Conservation (phyloP, 2,888 invertebrate species). For the Trachelus iudaicus region DNA sequence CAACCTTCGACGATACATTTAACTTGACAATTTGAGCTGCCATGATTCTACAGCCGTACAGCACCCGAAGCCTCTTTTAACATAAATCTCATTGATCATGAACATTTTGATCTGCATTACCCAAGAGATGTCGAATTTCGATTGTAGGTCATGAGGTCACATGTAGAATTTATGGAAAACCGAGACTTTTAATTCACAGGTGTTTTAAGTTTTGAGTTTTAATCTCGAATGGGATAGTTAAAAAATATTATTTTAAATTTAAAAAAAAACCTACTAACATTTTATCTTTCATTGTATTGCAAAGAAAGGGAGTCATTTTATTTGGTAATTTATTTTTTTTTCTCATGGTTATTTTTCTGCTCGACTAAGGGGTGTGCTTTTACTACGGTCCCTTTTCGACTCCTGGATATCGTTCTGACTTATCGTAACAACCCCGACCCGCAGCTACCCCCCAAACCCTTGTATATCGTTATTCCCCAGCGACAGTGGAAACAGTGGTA, state of each 20-base stretch:
- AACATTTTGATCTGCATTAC: too few relatives aligned
- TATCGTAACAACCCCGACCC: constrained; percentile 13
- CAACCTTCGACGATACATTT: too few relatives aligned
- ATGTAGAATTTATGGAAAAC: too few relatives aligned
- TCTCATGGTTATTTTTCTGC: constrained; percentile 5
- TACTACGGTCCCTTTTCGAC: neutral
- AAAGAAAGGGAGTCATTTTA: constrained; percentile 27
- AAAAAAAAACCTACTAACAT: neutral
- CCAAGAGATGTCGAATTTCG: too few relatives aligned
- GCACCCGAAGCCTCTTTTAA: too few relatives aligned
- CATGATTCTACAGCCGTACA: too few relatives aligned
- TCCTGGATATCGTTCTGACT: constrained; percentile 6
- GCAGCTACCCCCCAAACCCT: neutral
- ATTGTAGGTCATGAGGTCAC: too few relatives aligned
- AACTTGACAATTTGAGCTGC: too few relatives aligned
- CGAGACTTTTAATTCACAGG: too few relatives aligned
- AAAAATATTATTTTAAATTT: neutral
- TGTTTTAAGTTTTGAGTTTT: too few relatives aligned
- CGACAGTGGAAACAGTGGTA: neutral
- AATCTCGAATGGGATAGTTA: neutral
- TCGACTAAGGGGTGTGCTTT: neutral
- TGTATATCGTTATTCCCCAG: neutral
- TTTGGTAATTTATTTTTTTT: constrained; percentile 36
- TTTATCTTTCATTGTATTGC: neutral
- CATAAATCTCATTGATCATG: too few relatives aligned